Base-by-base conservation (phyloP, 2,113 vertebrate genomes). In the Cryptotis parvus region DNA sequence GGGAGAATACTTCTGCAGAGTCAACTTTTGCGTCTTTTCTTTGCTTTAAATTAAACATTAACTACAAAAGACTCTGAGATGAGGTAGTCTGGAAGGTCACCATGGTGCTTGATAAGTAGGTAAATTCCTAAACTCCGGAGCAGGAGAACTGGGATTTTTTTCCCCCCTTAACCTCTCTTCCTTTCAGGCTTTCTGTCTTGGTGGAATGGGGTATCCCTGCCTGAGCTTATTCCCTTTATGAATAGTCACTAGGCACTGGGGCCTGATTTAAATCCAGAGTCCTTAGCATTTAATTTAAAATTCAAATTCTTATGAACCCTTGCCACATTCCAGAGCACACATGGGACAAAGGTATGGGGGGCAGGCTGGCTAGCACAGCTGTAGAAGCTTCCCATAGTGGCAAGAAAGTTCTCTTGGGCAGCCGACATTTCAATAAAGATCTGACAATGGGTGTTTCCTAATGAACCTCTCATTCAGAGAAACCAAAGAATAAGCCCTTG, bases 401-500 rank as follows among this genome's bases (percentile, higher is more conserved):
- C 58, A 33, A 18, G 83, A 76, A 94, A 74, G 63, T 74, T 43
- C 75, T 45, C 0, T 4, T 26, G 79, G 55, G 29, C 22, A 4
- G 31, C 0, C 0, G 27, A 87, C 65, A 66, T 75, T 77, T 80
- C 63, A 31, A 31, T 41, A 43, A 39, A 65, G 63, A 65, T 74
- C 35, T 72, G 84, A 89, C 77, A n/a, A n/a, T 84, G 63, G 85
- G 72, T 89, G 27, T 63, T 29, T 3, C 93, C 93, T 63, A 35
- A 15, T 92, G 66, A 89, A 18, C 3, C 14, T 79, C 41, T 96
- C 89, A 69, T 90, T 95, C 90, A 33, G 81, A 84, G 90, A 95
- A 81, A 39, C 33, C 18, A 77, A 33, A 1, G 26, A 90, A 63
- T 78, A 85, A 79, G 68, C 31, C 66, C 89, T 68, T 84, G 52